These are phyloP conservation scores for Drosophila basisetae DNA, from an alignment of 2,888 invertebrate species.

Conservation along the genomic window DNA sequence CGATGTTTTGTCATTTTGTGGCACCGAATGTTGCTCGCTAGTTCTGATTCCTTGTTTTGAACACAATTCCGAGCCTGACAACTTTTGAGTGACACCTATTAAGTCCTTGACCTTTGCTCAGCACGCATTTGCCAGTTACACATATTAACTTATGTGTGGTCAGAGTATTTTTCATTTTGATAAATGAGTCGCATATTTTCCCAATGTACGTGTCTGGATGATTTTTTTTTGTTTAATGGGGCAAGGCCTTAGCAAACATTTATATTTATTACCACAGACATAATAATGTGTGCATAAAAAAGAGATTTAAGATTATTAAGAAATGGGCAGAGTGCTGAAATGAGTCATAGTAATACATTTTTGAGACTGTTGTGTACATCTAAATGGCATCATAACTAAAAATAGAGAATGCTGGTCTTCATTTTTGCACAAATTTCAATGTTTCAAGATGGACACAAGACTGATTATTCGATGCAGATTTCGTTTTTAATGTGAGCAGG, in stretches of 20 bases:
- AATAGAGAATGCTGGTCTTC: neutral
- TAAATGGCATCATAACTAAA: neutral
- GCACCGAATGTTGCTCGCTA: neutral
- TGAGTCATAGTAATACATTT: neutral
- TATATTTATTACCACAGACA: slow-evolving; percentile 16
- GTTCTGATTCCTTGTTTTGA: neutral
- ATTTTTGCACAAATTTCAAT: neutral
- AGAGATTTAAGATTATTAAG: neutral
- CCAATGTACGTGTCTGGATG: neutral
- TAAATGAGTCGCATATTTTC: slow-evolving; percentile 6
- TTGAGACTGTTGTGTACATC: neutral
- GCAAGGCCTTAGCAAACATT: slow-evolving; percentile 2
- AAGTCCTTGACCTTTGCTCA: slow-evolving; percentile 14
- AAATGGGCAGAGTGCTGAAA: neutral
- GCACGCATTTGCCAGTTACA: neutral
- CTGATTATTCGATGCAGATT: neutral
- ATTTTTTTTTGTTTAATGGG: neutral
- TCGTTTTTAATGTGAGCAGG: neutral
- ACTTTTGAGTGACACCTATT: slow-evolving; percentile 8
- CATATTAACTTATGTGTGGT: neutral
- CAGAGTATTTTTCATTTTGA: slow-evolving; percentile 5
- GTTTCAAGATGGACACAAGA: neutral
- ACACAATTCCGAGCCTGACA: neutral
- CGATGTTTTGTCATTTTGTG: neutral
- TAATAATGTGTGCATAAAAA: slow-evolving; percentile 12